Evolutionary conservation across 1,140 invertebrate genomes (phyloP), one percentile per base, ranked within the genome.

Genomic region (Vanessa atalanta): DNA sequence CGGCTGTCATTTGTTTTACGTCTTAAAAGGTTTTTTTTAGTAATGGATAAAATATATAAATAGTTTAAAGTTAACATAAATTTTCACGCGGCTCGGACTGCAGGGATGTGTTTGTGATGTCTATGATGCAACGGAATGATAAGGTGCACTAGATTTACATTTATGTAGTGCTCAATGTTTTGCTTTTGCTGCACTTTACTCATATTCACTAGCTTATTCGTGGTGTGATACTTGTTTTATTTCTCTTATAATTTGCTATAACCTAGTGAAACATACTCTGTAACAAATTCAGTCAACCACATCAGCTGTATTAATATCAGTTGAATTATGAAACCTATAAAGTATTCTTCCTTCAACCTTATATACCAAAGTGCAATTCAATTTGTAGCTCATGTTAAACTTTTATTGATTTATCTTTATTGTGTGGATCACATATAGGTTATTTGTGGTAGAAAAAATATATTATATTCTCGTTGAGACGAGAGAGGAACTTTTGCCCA

Each of bases 1-100:
- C 89, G 88, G 88, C 86, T 93, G 91, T 93, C 91, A 93, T 81
- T 88, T 92, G 88, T 91, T 93, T 91, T 91, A 93, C 89, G 88
- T 88, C 85, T 85, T 75, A 88, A 70, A 31, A 84, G 70, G 78
- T 82, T 83, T 85, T 57, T 57, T 15, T 50, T 82, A n/a, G 83
- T 78, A 76, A 69, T 72, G 76, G 72, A 70, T 78, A 70, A 61
- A 53, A 75, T 84, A 80, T 82, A 85, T 83, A 83, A 82, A 76
- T 83, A 83, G 64, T 79, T 76, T 82, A 79, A 80, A 80, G 64
- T 83, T 67, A 53, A 63, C 23, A 51, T 70, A 80, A 76, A 83
- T 81, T 87, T 91, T 87, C 84, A 89, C 78, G 89, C 90, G 77
- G 84, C 84, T 84, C 63, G 79, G 76, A 85, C 83, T 86, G 75